These are phyloP conservation scores for Pristionchus pacificus DNA, from an alignment of 1,140 invertebrate genomes.

Conservation along the genomic window DNA sequence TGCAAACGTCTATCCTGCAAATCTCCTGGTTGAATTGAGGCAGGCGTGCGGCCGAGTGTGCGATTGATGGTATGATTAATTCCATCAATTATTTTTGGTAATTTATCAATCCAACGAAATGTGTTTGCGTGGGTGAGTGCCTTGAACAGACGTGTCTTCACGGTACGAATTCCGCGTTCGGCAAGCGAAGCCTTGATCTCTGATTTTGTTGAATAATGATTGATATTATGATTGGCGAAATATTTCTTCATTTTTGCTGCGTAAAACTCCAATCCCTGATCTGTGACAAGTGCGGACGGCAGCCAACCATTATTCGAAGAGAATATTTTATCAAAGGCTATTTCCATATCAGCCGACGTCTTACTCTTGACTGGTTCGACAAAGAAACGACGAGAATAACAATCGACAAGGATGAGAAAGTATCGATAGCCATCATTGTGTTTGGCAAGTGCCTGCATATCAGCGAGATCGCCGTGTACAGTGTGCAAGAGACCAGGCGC, in stretches of 20 bases:
- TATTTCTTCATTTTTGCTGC: background rate
- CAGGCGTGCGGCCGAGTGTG: background rate
- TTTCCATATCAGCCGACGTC: background rate
- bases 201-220: background rate
- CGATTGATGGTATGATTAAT: background rate
- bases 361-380: background rate
- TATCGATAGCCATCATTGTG: background rate
- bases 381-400: background rate
- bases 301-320: background rate
- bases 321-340: background rate
- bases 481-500: background rate
- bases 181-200: background rate
- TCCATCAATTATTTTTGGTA: background rate
- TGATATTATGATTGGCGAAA: background rate
- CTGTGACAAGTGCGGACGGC: background rate
- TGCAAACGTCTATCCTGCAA: background rate
- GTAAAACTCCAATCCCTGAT: background rate
- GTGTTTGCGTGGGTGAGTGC: background rate
- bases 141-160: background rate
- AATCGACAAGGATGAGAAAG: background rate
- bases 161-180: background rate
- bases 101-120: background rate
- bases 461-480: background rate
- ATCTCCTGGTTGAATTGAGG: background rate
- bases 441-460: background rate